Conservation (phyloP, 2,113 vertebrate genomes). For the Fukomys damarensis region DNA sequence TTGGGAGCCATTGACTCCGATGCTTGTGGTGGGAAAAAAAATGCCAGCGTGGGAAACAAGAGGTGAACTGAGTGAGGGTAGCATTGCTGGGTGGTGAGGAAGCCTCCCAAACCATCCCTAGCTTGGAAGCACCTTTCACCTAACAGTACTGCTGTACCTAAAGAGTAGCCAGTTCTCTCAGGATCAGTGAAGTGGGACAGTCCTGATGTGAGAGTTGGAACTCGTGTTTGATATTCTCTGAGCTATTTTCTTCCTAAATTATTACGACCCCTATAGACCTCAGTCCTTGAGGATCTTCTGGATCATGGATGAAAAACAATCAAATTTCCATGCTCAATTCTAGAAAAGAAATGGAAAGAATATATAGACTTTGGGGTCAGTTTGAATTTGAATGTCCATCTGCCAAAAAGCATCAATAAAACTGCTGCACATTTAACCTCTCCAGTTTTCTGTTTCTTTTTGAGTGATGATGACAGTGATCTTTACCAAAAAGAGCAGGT, state of each 20-base stretch:
- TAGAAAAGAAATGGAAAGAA: not conserved
- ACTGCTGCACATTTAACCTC: too few relatives aligned
- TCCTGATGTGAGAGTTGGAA: not conserved
- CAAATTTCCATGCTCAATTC: not conserved
- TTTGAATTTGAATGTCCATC: not conserved
- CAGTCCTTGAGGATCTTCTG: not conserved
- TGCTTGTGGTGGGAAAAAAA: not conserved
- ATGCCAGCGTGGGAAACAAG: not conserved
- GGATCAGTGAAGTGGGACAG: fast-evolving
- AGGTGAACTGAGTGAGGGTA: not conserved
- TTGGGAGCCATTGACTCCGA: not conserved
- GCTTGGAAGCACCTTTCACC: fast-evolving
- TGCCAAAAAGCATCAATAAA: not conserved
- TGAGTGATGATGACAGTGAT: not conserved
- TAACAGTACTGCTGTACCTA: not conserved
- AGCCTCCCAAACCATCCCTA: not conserved
- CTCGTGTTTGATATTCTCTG: not conserved
- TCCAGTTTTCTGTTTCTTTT: not conserved
- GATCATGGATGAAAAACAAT: not conserved
- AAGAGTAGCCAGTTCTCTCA: not conserved
- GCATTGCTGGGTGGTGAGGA: too few relatives aligned
- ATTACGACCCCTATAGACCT: not conserved
- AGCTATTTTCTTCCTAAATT: not conserved
- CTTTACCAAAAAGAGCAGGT: not conserved
- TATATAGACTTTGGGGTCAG: not conserved